Percentiles rank a stretch among this genome's conserved stretches.
phyloP scores from a whole-genome alignment of 2,888 invertebrate species.

The Caenorhabditis macrosperma region DNA sequence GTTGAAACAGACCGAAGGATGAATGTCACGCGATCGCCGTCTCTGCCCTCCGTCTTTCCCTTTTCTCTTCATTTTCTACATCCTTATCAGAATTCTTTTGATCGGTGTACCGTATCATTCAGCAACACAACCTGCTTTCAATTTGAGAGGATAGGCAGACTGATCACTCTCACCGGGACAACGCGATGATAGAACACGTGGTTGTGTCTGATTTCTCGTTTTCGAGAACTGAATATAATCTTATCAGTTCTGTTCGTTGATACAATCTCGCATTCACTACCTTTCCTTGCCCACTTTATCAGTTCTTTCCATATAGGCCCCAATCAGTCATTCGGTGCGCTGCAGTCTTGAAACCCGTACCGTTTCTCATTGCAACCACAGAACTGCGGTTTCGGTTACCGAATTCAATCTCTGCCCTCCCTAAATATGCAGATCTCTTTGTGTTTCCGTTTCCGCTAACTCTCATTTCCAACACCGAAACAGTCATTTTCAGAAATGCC shows the following conservation, averaged over 20 bases:
- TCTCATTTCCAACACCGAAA: background rate
- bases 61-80: background rate
- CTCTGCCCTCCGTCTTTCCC: background rate
- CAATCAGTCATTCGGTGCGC: slow-evolving; percentile 25
- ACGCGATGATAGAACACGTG: slow-evolving; percentile 49
- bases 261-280: slow-evolving; percentile 49
- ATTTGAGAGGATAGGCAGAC: slow-evolving; percentile 28
- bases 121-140: slow-evolving; percentile 38
- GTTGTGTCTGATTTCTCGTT: slow-evolving; percentile 19
- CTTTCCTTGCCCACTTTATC: slow-evolving; percentile 39
- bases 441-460: background rate
- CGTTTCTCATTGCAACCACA: background rate
- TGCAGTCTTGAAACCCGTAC: slow-evolving; percentile 1
- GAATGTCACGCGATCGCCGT: slow-evolving; percentile 15
- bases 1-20: background rate
- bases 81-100: slow-evolving; percentile 24
- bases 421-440: background rate
- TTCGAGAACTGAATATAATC: slow-evolving; percentile 41
- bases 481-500: slow-evolving; percentile 41
- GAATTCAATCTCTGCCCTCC: background rate
- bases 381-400: background rate
- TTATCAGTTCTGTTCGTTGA: slow-evolving; percentile 58
- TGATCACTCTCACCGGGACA: slow-evolving; percentile 19
- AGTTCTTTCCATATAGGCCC: slow-evolving; percentile 38
- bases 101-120: slow-evolving; percentile 8